Conservation (phyloP, 2,888 invertebrate species). For the Falcaria lacertinaria region DNA sequence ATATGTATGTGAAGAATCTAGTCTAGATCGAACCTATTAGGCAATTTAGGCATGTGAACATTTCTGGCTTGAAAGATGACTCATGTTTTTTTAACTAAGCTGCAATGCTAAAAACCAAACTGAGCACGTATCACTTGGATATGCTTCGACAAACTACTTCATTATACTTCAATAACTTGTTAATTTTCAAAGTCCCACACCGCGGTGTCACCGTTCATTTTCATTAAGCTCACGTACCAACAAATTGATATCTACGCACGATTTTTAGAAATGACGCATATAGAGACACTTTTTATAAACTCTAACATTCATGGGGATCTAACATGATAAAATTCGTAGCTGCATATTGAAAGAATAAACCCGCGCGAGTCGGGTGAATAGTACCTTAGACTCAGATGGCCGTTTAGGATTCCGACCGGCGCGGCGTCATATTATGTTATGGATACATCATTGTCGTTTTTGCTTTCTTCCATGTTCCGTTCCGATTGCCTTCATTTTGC, state of each 20-base stretch:
- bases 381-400: slow-evolving; percentile 17
- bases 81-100: no score
- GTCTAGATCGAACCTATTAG: no score
- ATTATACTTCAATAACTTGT: no score
- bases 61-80: no score
- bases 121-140: no score
- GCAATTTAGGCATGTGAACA: no score
- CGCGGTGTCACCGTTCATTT: slow-evolving; percentile 19
- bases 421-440: slow-evolving; percentile 7
- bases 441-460: slow-evolving; percentile 10
- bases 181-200: slow-evolving; percentile 7
- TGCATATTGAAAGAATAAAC: slow-evolving; percentile 42
- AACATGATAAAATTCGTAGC: slow-evolving; percentile 46
- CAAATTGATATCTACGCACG: slow-evolving; percentile 64
- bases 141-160: no score
- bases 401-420: slow-evolving; percentile 30
- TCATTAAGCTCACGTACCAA: slow-evolving; percentile 50
- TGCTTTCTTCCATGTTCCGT: slow-evolving; percentile 13
- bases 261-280: slow-evolving; percentile 62
- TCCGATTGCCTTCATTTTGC: no score
- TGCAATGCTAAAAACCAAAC: no score
- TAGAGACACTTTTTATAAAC: slow-evolving; percentile 50
- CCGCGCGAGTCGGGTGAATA: slow-evolving; percentile 12
- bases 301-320: slow-evolving; percentile 39
- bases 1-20: no score